Percentiles rank a stretch among this genome's conserved stretches.
These are phyloP conservation scores for Luperina nickerlii DNA, from an alignment of 2,888 invertebrate genomes.

Conservation along the genomic window DNA sequence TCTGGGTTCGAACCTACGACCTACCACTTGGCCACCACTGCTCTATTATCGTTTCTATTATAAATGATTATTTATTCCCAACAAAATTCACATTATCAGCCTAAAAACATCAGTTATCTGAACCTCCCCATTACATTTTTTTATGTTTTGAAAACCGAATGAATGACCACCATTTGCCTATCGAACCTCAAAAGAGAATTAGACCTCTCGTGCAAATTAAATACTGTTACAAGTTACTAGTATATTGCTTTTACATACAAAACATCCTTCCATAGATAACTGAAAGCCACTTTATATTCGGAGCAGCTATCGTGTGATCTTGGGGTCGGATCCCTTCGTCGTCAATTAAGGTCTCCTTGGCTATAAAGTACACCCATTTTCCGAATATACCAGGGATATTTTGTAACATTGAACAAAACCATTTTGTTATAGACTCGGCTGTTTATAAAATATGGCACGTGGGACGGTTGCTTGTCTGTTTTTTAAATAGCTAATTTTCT, in stretches of 20 bases:
- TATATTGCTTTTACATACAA: conserved; percentile 27
- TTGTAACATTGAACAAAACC: conserved; percentile 30
- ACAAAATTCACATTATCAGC: not conserved
- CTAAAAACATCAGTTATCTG: not conserved
- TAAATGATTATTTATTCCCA: not conserved
- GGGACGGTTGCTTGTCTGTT: not conserved
- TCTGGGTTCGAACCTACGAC: no score
- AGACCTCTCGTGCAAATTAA: not conserved
- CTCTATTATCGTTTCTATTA: no score
- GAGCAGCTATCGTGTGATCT: conserved; percentile 51
- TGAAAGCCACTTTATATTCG: conserved; percentile 61
- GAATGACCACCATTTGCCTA: not conserved
- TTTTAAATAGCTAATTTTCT: conserved; percentile 40
- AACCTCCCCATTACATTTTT: not conserved
- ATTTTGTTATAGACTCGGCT: conserved; percentile 24
- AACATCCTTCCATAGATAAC: conserved; percentile 40
- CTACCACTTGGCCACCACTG: no score
- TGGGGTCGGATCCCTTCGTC: conserved; percentile 47
- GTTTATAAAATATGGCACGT: conserved; percentile 30
- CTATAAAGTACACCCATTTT: conserved; percentile 62
- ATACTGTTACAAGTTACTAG: conserved; percentile 2
- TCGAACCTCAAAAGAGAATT: not conserved
- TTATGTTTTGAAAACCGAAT: not conserved
- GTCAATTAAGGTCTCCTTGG: conserved; percentile 60
- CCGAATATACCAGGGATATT: conserved; percentile 40